Percentiles rank a stretch among this genome's conserved stretches.
Evolutionary conservation across 2,797 vertebrate species (phyloP).

Genomic region (Arremon brunneinucha): DNA sequence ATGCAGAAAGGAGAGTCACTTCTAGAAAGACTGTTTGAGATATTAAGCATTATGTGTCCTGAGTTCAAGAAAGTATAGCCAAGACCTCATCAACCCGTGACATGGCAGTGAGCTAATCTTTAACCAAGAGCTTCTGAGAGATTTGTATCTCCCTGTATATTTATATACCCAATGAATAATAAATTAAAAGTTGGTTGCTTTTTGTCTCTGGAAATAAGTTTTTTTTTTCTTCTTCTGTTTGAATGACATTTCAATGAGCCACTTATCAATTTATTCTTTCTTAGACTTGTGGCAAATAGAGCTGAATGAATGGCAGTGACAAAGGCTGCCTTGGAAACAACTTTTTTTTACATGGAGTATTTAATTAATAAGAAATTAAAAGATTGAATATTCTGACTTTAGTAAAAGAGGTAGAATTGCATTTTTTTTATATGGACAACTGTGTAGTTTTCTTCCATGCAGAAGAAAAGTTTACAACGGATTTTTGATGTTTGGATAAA

Average conservation of each 20-base stretch:
- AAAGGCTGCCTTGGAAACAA: slow-evolving; percentile 9
- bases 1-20: not conserved
- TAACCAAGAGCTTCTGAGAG: not conserved
- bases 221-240: not conserved
- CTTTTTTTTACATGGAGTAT: not conserved
- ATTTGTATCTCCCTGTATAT: not conserved
- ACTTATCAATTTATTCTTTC: not conserved
- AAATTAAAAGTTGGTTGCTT: not conserved
- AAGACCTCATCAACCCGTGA: not conserved
- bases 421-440: not conserved
- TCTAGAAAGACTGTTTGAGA: not conserved
- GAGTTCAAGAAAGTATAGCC: not conserved
- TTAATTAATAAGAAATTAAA: not conserved
- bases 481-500: not conserved
- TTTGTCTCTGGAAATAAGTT: not conserved
- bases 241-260: not conserved
- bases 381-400: not conserved
- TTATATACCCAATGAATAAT: not conserved
- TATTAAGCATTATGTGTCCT: not conserved
- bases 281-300: not conserved
- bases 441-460: not conserved
- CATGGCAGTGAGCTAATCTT: not conserved
- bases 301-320: not conserved
- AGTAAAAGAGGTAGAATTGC: not conserved
- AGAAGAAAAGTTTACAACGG: not conserved